A percentile compares a stretch with the other conserved stretches of the same genome.
These are phyloP conservation scores for Metellina segmentata DNA, from an alignment of 2,888 invertebrate species.

Conservation along the genomic window DNA sequence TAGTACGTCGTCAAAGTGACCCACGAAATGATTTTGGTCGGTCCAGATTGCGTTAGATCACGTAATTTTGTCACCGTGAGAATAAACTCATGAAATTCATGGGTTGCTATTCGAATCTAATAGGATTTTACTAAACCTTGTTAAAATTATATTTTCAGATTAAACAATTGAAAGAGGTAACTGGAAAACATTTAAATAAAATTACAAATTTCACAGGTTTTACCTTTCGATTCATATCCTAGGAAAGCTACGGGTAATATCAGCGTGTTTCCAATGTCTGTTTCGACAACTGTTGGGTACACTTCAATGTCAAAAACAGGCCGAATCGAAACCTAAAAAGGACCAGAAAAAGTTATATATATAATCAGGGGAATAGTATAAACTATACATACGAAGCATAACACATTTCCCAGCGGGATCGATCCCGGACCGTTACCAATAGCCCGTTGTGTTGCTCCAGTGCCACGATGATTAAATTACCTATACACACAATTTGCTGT, in stretches of 20 bases:
- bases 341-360: too few relatives aligned
- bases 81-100: neutral
- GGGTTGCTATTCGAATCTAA: neutral
- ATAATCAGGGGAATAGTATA: too few relatives aligned
- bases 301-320: slow-evolving; percentile 87
- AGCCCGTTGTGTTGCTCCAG: too few relatives aligned
- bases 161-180: neutral
- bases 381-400: too few relatives aligned
- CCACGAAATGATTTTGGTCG: neutral
- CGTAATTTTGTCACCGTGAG: neutral
- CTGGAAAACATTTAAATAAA: neutral
- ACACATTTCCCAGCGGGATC: too few relatives aligned
- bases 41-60: neutral
- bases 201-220: neutral
- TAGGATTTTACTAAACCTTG: neutral
- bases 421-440: too few relatives aligned
- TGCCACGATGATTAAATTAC: too few relatives aligned
- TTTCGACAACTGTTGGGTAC: slow-evolving; percentile 87
- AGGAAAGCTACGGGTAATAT: slow-evolving; percentile 84
- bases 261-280: slow-evolving; percentile 84
- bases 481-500: too few relatives aligned
- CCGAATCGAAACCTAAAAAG: slow-evolving; percentile 82
- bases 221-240: slow-evolving; percentile 78
- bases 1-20: too few relatives aligned
- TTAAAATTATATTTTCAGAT: neutral